phyloP scores from a whole-genome alignment of 1,140 invertebrate genomes.

The Berghia stephanieae region DNA sequence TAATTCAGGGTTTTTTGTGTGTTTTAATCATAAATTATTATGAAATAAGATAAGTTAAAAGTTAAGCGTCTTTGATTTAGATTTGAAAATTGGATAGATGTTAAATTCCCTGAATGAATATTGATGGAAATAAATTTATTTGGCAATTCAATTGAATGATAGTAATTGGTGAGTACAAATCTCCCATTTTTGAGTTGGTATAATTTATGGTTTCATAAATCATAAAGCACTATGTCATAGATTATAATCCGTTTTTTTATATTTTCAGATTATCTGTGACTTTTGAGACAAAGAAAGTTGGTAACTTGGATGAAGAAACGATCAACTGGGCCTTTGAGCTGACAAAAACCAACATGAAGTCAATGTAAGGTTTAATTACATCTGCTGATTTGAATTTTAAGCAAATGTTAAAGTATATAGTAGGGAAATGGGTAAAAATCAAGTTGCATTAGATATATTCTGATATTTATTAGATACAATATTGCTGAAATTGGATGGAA shows the following conservation, averaged over 20 bases:
- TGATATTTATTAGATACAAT: not conserved
- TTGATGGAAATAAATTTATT: too few relatives aligned
- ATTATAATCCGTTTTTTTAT: not conserved
- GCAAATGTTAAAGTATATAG: not conserved
- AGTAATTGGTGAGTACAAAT: too few relatives aligned
- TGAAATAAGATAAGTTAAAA: too few relatives aligned
- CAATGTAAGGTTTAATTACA: conserved; percentile 67
- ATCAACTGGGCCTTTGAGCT: conserved; percentile 74
- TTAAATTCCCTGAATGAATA: too few relatives aligned
- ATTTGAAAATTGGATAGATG: too few relatives aligned
- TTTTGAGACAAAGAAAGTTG: conserved; percentile 67
- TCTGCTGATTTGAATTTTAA: not conserved
- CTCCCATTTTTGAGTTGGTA: too few relatives aligned
- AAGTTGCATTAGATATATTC: not conserved
- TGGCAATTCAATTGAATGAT: too few relatives aligned
- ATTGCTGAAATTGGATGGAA: not conserved
- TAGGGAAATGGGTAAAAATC: not conserved
- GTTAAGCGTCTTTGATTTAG: too few relatives aligned
- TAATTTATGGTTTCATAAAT: too few relatives aligned
- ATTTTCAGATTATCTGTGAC: conserved; percentile 57
- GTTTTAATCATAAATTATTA: too few relatives aligned
- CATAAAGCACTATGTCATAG: too few relatives aligned
- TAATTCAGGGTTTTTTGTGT: too few relatives aligned
- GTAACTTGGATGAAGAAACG: conserved; percentile 64
- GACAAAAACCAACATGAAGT: conserved; percentile 74